Conservation (phyloP, 37 sponge, comb jelly and placozoan genomes). For the Geodia barretti region DNA sequence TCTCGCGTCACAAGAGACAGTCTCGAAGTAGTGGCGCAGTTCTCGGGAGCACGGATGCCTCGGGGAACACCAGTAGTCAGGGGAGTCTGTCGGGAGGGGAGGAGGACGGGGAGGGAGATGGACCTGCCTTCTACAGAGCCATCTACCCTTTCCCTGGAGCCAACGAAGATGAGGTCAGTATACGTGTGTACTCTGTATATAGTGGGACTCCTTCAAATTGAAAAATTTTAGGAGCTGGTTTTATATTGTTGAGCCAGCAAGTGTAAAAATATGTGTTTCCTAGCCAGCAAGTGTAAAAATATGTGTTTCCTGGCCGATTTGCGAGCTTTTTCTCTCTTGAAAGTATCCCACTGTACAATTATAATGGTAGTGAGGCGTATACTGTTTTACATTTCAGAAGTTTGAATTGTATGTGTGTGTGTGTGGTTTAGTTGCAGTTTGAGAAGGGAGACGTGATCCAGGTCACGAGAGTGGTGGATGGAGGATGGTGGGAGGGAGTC, state of each 20-base stretch:
- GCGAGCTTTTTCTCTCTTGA: no score
- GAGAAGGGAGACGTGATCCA: constrained; percentile 79
- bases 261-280: no score
- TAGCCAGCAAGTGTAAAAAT: no score
- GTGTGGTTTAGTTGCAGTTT: constrained; percentile 70
- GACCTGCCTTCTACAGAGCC: constrained; percentile 37
- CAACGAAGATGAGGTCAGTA: constrained; percentile 88
- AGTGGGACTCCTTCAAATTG: no score
- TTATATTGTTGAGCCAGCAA: no score
- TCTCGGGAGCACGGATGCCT: neutral
- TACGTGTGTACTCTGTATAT: no score
- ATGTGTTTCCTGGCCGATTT: no score
- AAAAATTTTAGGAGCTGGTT: no score
- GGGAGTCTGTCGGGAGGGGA: neutral
- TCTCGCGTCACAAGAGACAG: neutral
- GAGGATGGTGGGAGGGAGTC: constrained; percentile 96
- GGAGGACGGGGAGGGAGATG: neutral
- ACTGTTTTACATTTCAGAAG: neutral
- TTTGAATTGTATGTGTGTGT: neutral
- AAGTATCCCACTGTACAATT: neutral
- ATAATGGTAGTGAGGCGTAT: neutral
- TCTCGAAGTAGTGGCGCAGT: neutral
- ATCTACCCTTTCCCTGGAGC: constrained; percentile 69
- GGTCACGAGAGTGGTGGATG: constrained; percentile 81
- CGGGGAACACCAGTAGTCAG: neutral